Evolutionary conservation across 1,140 invertebrate genomes (phyloP), one percentile per base, ranked within the genome.

Genomic region (Phymastichus coffea): DNA sequence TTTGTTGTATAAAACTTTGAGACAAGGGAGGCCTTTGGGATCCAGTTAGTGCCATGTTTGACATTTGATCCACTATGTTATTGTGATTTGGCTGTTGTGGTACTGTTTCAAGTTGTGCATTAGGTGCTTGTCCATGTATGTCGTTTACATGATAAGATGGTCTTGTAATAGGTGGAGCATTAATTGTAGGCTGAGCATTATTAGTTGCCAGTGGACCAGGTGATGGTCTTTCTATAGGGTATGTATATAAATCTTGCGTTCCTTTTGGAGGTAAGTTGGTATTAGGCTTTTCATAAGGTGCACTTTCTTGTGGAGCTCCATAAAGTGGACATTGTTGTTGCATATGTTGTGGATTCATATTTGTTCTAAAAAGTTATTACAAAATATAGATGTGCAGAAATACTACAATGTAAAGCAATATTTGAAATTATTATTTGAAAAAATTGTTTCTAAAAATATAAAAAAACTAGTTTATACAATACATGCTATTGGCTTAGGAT

Each of bases 291-390:
- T 61, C 66, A 40, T 62, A 70, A 14, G 67, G 48, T 37, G 58
- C 49, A 37, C 65, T 59, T 51, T 56, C 48, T 48, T 62, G 63
- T 40, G 63, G 63, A 43, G 65, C 52, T 25, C 66, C 70, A 30
- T 69, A 65, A 30, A 55, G 60, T 35, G 69, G 60, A 38, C 53
- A 64, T 35, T 71, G 69, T 47, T 74, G 68, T 25, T 73, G 70
- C 63, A 74, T 65, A 44, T 71, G 73, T 55, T 74, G 70, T 14
- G 73, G 70, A 68, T 77, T 72, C 71, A 76, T 76, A 26, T 64
- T 70, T 64, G 25, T 7, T 6, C 28, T 33, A 12, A 33, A 33
- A 33, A 33, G 12, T 7, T 33, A 33, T 33, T 33, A n/a, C n/a
- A n/a, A n/a, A n/a, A n/a, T n/a, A n/a, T n/a, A n/a, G n/a, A n/a